Conservation (phyloP, 2,888 invertebrate genomes). For the Dryobotodes eremita region DNA sequence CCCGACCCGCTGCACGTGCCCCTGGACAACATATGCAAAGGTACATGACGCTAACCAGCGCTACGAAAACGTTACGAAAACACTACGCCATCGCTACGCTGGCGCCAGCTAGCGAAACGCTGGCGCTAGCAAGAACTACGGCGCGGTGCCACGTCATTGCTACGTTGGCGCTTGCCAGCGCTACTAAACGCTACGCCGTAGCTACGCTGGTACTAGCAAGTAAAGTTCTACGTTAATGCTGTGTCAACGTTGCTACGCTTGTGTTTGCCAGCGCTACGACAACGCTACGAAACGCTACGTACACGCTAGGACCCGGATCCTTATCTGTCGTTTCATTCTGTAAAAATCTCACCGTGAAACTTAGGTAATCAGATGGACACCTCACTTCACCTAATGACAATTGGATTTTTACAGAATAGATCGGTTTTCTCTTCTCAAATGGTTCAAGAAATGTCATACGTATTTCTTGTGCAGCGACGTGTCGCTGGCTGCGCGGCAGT, state of each 20-base stretch:
- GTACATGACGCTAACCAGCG: slow-evolving; percentile 62
- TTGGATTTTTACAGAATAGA: neutral
- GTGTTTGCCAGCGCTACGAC: neutral
- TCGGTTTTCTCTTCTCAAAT: neutral
- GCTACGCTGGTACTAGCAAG: neutral
- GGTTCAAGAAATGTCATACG: neutral
- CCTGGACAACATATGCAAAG: slow-evolving; percentile 93
- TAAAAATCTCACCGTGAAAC: neutral
- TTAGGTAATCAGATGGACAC: too few relatives aligned
- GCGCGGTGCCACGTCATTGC: too few relatives aligned
- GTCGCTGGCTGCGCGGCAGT: slow-evolving; percentile 77
- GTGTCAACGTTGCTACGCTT: slow-evolving; percentile 10
- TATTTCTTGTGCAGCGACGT: slow-evolving; percentile 74
- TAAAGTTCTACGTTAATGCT: neutral
- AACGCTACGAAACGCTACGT: neutral
- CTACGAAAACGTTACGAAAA: neutral
- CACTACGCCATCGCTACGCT: neutral
- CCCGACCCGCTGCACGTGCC: slow-evolving; percentile 93
- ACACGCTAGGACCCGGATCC: neutral
- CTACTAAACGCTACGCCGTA: slow-evolving; percentile 6
- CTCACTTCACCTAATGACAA: too few relatives aligned
- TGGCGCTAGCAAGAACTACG: neutral
- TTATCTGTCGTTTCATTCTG: neutral
- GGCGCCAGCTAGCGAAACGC: neutral
- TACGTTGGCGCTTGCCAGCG: neutral